Evolutionary conservation across 2,888 invertebrate species (phyloP).

Genomic region (Lottia gigantea): DNA sequence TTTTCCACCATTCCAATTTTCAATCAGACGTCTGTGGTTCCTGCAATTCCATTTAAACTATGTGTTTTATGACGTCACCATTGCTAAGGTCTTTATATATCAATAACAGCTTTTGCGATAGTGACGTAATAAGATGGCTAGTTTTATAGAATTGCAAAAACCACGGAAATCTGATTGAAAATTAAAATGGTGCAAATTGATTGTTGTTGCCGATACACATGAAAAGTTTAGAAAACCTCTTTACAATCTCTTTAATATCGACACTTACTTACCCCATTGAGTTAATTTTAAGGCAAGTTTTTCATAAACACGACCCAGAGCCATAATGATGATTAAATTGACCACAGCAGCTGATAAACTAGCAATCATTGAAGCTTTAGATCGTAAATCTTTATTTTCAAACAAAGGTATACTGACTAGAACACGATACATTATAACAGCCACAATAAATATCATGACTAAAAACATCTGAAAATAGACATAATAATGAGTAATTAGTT

Average conservation of each 20-base stretch:
- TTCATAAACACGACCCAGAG: conserved; percentile 72
- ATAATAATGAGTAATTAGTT: too few species aligned
- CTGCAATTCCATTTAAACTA: too few species aligned
- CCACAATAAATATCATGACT: conserved; percentile 73
- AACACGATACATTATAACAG: conserved; percentile 73
- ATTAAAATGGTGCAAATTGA: too few species aligned
- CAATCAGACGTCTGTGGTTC: too few species aligned
- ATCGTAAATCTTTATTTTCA: conserved; percentile 67
- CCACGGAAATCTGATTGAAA: too few species aligned
- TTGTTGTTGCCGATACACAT: not conserved
- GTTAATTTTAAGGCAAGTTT: conserved; percentile 72
- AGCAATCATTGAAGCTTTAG: conserved; percentile 71
- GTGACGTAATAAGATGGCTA: too few species aligned
- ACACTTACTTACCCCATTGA: conserved; percentile 70
- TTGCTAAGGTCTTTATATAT: too few species aligned
- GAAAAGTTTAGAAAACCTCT: not conserved
- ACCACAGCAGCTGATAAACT: conserved; percentile 72
- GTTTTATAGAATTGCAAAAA: too few species aligned
- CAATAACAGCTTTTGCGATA: too few species aligned
- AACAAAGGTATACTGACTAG: conserved; percentile 72
- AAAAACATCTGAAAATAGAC: conserved; percentile 69
- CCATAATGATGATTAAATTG: conserved; percentile 73
- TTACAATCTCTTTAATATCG: too few species aligned
- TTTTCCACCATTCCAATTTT: too few species aligned
- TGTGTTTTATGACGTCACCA: too few species aligned